A percentile compares a stretch with the other conserved stretches of the same genome.
phyloP scores from a whole-genome alignment of 2,888 invertebrate genomes.

The Saturnia japonica region DNA sequence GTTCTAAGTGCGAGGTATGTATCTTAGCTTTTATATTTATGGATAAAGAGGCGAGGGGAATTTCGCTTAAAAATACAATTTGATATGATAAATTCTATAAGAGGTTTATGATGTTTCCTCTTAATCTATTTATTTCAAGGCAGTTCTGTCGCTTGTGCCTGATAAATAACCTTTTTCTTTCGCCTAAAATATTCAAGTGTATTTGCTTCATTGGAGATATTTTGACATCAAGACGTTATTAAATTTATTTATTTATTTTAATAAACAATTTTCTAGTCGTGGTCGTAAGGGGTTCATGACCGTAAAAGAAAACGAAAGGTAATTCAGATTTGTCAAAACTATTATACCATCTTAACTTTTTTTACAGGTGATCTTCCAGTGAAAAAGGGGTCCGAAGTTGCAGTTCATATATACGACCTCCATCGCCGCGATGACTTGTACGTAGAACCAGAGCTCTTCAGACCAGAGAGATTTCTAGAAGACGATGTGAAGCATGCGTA shows the following conservation, averaged over 20 bases:
- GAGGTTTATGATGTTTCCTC: background rate
- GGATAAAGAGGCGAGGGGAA: background rate
- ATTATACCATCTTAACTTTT: background rate
- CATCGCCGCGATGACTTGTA: slow-evolving; percentile 84
- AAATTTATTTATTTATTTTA: background rate
- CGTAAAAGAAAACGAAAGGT: too few species aligned
- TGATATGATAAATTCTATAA: background rate
- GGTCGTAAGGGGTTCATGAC: too few species aligned
- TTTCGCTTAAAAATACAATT: background rate
- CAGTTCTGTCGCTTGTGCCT: background rate
- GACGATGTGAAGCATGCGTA: slow-evolving; percentile 80
- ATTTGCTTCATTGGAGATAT: background rate
- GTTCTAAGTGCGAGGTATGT: background rate
- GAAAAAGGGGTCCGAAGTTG: slow-evolving; percentile 70
- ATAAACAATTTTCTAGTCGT: background rate
- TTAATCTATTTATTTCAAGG: background rate
- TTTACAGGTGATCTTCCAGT: slow-evolving; percentile 65
- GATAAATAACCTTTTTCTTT: background rate
- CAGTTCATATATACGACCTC: slow-evolving; percentile 81
- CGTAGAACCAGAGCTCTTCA: slow-evolving; percentile 86
- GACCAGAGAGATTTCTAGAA: slow-evolving; percentile 83
- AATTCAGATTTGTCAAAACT: too few species aligned
- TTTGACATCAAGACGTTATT: background rate
- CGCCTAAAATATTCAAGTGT: background rate
- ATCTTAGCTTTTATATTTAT: background rate